These are phyloP conservation scores for Danio jaintianensis DNA, from an alignment of 2,797 vertebrate species.

Conservation along the genomic window DNA sequence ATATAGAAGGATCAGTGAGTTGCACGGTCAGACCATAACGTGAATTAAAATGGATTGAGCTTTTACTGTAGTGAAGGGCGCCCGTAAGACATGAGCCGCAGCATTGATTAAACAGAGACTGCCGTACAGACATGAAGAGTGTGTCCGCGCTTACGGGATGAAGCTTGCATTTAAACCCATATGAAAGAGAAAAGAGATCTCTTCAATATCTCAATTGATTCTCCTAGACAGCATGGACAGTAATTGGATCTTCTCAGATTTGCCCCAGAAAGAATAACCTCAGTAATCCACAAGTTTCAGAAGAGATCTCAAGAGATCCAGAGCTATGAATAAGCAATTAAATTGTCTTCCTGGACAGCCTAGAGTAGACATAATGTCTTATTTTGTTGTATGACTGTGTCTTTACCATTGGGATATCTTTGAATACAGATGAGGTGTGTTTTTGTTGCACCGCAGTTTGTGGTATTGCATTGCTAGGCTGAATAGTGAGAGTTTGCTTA, in stretches of 20 bases:
- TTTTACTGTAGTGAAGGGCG: constrained; percentile 39
- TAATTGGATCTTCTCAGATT: constrained; percentile 16
- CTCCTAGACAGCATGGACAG: neutral
- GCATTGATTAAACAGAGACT: constrained; percentile 26
- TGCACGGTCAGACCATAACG: constrained; percentile 32
- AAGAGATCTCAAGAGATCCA: constrained; percentile 8
- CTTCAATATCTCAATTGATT: constrained; percentile 31
- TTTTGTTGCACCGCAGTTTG: constrained; percentile 6
- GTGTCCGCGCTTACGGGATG: constrained; percentile 6
- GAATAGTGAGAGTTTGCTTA: constrained; percentile 34
- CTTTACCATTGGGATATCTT: neutral
- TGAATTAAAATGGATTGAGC: constrained; percentile 45
- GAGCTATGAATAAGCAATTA: constrained; percentile 5
- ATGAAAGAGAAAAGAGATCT: constrained; percentile 27
- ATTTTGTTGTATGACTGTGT: neutral
- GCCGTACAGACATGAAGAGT: constrained; percentile 4
- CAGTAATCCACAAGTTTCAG: constrained; percentile 8
- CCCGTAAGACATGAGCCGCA: constrained; percentile 1
- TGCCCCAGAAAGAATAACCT: neutral
- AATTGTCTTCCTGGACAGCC: neutral
- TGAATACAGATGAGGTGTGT: neutral
- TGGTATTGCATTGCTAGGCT: constrained; percentile 15
- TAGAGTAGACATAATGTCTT: neutral
- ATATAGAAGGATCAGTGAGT: constrained; percentile 16
- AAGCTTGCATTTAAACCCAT: constrained; percentile 2